Evolutionary conservation across 2,888 invertebrate species (phyloP), one percentile per base, ranked within the genome.

Genomic region (Plebejus anna): DNA sequence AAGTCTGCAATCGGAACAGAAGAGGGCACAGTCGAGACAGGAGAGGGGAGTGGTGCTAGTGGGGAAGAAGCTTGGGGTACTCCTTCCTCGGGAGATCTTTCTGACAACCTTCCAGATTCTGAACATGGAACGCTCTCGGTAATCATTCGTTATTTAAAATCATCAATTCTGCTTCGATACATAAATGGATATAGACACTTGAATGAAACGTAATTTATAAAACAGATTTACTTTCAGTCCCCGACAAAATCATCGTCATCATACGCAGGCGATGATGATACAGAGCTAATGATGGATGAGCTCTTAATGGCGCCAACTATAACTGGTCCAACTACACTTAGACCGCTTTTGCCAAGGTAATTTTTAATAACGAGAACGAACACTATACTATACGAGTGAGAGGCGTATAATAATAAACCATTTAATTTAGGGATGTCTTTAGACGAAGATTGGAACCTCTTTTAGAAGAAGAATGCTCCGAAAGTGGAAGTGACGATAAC

Each of bases 11-110:
- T 88, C 85, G 95, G 84, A 36, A 88, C 87, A 81, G 97, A 97
- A 81, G 97, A 97, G 78, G 95, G 94, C 9, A 89, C 94, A 70
- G 94, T 94, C 4, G 94, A 94, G 66, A 90, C 92, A 13, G 96
- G 96, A 5, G 97, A 97, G 84, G 97, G 97, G 0, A 97, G 97
- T 71, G 97, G 97, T 0, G 97, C 96, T 0, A 97, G 97, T 3
- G 97, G 97, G 0, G 97, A 97, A 87, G 97, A 98, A 83, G 96
- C 97, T 38, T 98, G 97, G 97, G 97, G 97, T 0, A 97, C 97
- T 0, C 97, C 97, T 4, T 97, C 97, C 0, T 97, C 97, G 81
- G 97, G 97, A 4, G 97, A 97, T 36, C 95, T 97, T 61, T 96
- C 97, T 80, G 97, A 97, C 82, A 97, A 97, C 80, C 93, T 96